phyloP scores from a whole-genome alignment of 2,113 vertebrate species.

The Manacus vitellinus region DNA sequence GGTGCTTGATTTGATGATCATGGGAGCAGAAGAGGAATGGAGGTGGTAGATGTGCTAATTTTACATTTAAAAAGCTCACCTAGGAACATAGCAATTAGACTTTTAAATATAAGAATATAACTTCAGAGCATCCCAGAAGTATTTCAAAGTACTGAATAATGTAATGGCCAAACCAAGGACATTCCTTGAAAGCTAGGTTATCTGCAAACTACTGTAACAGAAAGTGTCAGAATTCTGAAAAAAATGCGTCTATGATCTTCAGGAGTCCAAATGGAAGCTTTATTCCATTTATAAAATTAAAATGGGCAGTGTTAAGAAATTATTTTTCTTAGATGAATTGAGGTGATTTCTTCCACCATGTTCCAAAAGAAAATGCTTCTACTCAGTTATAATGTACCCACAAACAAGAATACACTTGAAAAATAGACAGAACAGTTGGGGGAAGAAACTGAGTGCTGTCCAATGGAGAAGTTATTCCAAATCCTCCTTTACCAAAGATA shows the following conservation, averaged over 20 bases:
- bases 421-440: background rate
- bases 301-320: background rate
- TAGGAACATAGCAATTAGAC: slow-evolving; percentile 63
- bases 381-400: background rate
- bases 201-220: background rate
- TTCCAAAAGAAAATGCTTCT: background rate
- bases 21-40: slow-evolving; percentile 46
- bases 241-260: background rate
- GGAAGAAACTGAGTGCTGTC: background rate
- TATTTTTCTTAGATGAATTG: background rate
- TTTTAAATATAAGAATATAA: slow-evolving; percentile 66
- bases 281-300: background rate
- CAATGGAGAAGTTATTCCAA: background rate
- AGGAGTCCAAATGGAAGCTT: background rate
- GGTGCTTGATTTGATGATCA: slow-evolving; percentile 56
- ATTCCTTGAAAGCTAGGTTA: slow-evolving; percentile 42
- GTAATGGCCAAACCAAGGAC: slow-evolving; percentile 55
- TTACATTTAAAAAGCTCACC: slow-evolving; percentile 68
- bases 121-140: slow-evolving; percentile 55
- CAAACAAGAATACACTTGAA: background rate
- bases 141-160: slow-evolving; percentile 62
- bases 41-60: slow-evolving; percentile 53
- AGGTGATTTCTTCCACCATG: background rate
- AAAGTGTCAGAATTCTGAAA: background rate
- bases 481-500: background rate